phyloP scores from a whole-genome alignment of 2,113 vertebrate genomes.

The Cyanoramphus novaezelandiae region DNA sequence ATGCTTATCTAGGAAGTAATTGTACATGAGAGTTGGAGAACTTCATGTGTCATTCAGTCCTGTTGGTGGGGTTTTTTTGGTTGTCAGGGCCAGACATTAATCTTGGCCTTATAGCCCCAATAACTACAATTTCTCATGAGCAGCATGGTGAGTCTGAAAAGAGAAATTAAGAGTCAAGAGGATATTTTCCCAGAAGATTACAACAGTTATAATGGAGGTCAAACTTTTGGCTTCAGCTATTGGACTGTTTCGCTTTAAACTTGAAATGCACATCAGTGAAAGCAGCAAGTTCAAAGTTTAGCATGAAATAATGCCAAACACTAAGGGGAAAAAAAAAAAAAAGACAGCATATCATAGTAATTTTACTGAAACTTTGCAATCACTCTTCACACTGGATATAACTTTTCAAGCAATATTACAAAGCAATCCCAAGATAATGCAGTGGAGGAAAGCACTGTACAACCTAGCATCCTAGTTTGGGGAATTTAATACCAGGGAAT shows the following conservation, averaged over 20 bases:
- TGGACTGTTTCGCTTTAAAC: constrained; percentile 24
- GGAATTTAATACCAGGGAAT: background rate
- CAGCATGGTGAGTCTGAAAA: constrained; percentile 38
- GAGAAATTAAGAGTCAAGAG: constrained; percentile 54
- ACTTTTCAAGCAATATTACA: background rate
- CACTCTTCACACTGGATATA: background rate
- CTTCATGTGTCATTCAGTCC: background rate
- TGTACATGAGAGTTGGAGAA: background rate
- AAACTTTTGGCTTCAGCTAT: constrained; percentile 54
- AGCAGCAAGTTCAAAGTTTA: constrained; percentile 55
- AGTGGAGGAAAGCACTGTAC: background rate
- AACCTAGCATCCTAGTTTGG: background rate
- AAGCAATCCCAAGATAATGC: background rate
- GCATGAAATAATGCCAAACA: constrained; percentile 45
- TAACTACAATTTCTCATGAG: constrained; percentile 29
- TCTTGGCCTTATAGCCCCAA: constrained; percentile 17
- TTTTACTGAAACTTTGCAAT: background rate
- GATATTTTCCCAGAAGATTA: constrained; percentile 65
- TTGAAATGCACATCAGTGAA: constrained; percentile 32
- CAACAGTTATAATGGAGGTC: constrained; percentile 50
- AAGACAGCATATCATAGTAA: background rate
- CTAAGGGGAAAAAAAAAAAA: background rate
- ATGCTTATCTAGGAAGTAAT: background rate
- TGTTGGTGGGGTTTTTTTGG: background rate
- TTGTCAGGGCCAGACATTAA: constrained; percentile 25